Base-by-base conservation (phyloP, 2,888 invertebrate genomes). In the Brachyopa scutellaris region DNA sequence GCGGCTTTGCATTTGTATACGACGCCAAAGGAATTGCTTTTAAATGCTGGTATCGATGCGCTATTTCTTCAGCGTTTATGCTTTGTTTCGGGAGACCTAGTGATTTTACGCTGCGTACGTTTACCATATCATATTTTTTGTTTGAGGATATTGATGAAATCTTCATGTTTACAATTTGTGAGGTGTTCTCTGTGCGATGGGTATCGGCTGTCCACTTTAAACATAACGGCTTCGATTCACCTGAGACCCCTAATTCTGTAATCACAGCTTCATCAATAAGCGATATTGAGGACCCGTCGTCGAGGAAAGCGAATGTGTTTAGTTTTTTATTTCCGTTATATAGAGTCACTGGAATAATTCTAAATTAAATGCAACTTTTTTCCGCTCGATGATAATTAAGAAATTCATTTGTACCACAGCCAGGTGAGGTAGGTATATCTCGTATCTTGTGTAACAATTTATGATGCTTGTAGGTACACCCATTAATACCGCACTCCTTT, bases 231-330 rank as follows among this genome's bases (percentile, higher is more conserved):
- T 78, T 53, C 2, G 40, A 3, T 55, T 79, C 67, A 8, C 85
- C 84, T 7, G 61, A 17, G 15, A 66, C 29, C 7, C 59, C 59
- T 1, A 83, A 36, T 19, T 69, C n/a, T n/a, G n/a, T n/a, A n/a
- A n/a, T n/a, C n/a, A n/a, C 42, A 0, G 26, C 76, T 76, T 79
- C 76, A 21, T 84, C 83, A 40, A 83, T 84, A 2, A 84, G 33
- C 17, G 82, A 84, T 31, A 84, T 38, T 15, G 82, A 84, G 2
- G 85, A 85, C 29, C 82, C 76, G 1, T 85, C 84, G 55, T 78
- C 76, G 47, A 85, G 59, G 55, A 85, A 82, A 2, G 79, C 84
- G 19, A 57, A 84, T 8, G 79, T 84, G 33, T 84, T 26, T 29
- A 84, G 6, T 42, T 49, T 19, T 3, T 17, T 76, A 3, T 36